Base-by-base conservation (phyloP, 1,140 invertebrate species). In the Leptonema lineaticorne region DNA sequence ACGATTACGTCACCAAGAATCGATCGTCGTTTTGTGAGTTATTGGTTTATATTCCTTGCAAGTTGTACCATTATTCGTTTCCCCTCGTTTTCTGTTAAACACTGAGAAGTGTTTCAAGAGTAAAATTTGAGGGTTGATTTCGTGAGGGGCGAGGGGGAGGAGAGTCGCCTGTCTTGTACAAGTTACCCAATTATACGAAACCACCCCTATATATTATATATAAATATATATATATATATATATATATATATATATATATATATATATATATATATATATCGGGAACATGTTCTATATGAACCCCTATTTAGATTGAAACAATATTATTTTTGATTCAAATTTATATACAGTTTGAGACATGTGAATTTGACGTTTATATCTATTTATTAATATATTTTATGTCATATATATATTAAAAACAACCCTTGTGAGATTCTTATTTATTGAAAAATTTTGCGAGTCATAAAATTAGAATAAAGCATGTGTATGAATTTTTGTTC, bases 161-260 rank as follows among this genome's bases (percentile, higher is more conserved):
- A 58, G n/a, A 20, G 33, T 29, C 11, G 59, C 11, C 9, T 62
- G 59, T 45, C 59, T 27, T 62, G 59, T 62, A 62, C 59, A 62
- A 62, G 59, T 62, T 62, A 62, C 59, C 59, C 59, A 62, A 62
- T 62, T 62, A 62, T 62, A 33, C 30, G 16, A 2, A 37, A 8
- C 14, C 59, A 16, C 37, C 37, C 59, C 37, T 24, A 27, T 24
- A 60, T 33, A 48, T 48, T 24, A 53, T 6, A 33, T 33, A 33
- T 6, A 33, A 33, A 33, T 6, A 6, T 11, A 33, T 6, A 33
- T 11, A 33, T 33, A 6, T 33, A 33, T 11, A 33, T 33, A 33
- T 33, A 11, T 33, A 6, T 11, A 33, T 33, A 11, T 33, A 33
- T 33, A 33, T 6, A 33, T 33, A 11, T 33, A 33, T 11, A 33